Evolutionary conservation across 1,140 invertebrate species (phyloP), one percentile per base, ranked within the genome.

Genomic region (Scaptomyza graminum): DNA sequence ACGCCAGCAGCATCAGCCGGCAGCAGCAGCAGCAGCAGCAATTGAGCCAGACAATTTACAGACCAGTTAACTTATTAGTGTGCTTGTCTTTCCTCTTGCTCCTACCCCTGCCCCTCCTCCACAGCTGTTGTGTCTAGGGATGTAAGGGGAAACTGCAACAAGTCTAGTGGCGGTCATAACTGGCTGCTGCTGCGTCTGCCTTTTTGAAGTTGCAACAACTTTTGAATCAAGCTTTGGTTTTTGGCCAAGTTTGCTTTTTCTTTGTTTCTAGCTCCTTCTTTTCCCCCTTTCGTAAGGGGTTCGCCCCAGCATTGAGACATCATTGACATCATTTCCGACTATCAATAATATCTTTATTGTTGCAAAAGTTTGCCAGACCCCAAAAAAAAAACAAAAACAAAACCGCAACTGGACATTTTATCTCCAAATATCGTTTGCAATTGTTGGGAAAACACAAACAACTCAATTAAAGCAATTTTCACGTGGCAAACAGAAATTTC

Each of bases 41-140:
- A 79, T 71, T 59, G 80, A 74, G 62, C 43, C 67, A 61, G 65
- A 87, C 83, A 89, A 74, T 87, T 88, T 88, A 70, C 72, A 68
- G 76, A 61, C 62, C 68, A 88, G 76, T 87, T 87, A 87, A 82
- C 82, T 87, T 81, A 85, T 87, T 87, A 75, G 63, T 59, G 64
- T 41, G 28, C 37, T 39, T 22, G 25, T 46, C 12, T 25, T n/a
- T n/a, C n/a, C n/a, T n/a, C n/a, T n/a, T n/a, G n/a, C 37, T 12
- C 12, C 37, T 34, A 0, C 31, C 8, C 31, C 6, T 1, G 9
- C 6, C 2, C 25, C 6, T 1, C 28, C 28, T 28, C 28, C 6
- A 5, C 28, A 28, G 6, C 31, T 34, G 31, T 8, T 34, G 8
- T 9, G 31, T 9, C 31, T 8, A 1, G 44, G 15, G 18, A 6